These are phyloP conservation scores for Atrichornis clamosus DNA, from an alignment of 2,113 vertebrate genomes.

Conservation along the genomic window DNA sequence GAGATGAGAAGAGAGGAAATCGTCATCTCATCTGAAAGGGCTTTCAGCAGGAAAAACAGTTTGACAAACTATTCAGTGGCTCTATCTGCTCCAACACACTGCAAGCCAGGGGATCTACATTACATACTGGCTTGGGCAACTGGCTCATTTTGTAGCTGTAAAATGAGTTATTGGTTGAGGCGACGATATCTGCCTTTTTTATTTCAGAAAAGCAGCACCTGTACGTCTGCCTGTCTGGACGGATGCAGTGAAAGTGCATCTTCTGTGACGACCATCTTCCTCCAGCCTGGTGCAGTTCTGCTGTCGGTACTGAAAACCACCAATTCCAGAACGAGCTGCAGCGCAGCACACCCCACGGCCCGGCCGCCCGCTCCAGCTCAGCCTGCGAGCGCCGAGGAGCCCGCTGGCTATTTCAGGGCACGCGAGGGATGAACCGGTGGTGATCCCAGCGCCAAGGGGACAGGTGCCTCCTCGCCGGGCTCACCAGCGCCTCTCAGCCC, in stretches of 20 bases:
- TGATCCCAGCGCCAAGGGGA: not conserved
- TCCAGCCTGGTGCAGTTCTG: not conserved
- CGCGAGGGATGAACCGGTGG: not conserved
- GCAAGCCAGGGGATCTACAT: not conserved
- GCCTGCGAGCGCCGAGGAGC: accelerated
- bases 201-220: not conserved
- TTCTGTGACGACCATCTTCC: not conserved
- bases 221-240: not conserved
- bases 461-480: not conserved
- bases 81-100: not conserved
- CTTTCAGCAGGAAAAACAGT: not conserved
- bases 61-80: not conserved
- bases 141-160: not conserved
- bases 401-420: not conserved
- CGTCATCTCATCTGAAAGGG: not conserved
- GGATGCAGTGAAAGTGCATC: accelerated
- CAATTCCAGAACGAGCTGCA: accelerated
- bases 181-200: accelerated
- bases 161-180: not conserved
- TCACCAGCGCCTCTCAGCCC: not conserved
- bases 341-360: not conserved
- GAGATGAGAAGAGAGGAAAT: not conserved
- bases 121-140: not conserved
- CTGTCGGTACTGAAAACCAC: not conserved
- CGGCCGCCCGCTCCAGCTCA: not conserved